Evolutionary conservation across 2,888 invertebrate species (phyloP).

Genomic region (Idaea biselata): DNA sequence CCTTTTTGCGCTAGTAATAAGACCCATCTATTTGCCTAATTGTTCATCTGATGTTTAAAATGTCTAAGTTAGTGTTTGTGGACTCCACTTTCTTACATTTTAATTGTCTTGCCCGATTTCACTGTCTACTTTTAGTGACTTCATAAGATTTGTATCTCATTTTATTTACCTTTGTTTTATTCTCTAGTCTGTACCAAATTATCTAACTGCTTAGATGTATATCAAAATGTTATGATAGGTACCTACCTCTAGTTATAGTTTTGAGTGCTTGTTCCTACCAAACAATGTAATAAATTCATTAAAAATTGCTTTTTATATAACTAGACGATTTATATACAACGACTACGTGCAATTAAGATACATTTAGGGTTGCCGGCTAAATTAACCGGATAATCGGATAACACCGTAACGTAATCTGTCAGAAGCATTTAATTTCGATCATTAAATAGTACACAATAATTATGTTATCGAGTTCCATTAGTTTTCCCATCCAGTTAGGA

Average conservation of each 20-base stretch:
- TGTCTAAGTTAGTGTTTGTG: conserved; percentile 21
- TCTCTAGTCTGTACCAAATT: conserved; percentile 2
- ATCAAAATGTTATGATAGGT: background rate
- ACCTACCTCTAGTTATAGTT: background rate
- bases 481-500: background rate
- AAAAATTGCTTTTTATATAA: no score
- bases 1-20: conserved; percentile 17
- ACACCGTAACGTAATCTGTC: no score
- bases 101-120: conserved; percentile 26
- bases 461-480: background rate
- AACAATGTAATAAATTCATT: no score
- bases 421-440: no score
- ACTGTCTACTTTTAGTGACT: conserved; percentile 19
- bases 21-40: conserved; percentile 1
- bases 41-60: conserved; percentile 13
- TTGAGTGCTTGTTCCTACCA: background rate
- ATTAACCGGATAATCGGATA: no score
- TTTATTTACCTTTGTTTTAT: conserved; percentile 10
- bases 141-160: conserved; percentile 13
- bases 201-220: background rate
- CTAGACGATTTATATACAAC: no score
- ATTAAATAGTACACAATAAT: background rate
- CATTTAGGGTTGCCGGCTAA: no score
- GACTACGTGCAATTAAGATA: no score
- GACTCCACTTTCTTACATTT: conserved; percentile 22